phyloP scores from a whole-genome alignment of 64 coral and sea anemone species.

The Anthopleura sola region DNA sequence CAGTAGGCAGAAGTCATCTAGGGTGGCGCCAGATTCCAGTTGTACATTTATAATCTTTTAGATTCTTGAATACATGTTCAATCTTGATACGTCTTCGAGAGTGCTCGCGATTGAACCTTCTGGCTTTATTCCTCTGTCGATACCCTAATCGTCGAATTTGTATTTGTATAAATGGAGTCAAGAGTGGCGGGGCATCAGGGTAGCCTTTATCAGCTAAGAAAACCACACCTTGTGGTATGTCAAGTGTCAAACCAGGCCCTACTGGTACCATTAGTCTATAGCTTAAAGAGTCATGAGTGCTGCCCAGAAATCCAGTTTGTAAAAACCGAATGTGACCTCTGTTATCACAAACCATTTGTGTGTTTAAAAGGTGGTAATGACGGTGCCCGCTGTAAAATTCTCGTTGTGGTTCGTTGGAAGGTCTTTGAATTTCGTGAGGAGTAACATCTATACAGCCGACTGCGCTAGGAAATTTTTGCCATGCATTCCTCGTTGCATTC shows the following conservation, averaged over 20 bases:
- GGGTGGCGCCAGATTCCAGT: background rate
- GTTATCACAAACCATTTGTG: slow-evolving; percentile 12
- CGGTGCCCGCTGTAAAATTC: slow-evolving; percentile 19
- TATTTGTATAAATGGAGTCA: too few relatives aligned
- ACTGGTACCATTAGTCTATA: background rate
- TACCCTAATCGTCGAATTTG: too few relatives aligned
- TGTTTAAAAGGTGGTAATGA: slow-evolving; percentile 30
- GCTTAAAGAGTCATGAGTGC: slow-evolving; percentile 5
- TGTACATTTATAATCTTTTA: background rate
- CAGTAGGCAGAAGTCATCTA: background rate
- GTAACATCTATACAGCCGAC: slow-evolving; percentile 21
- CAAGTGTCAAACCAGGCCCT: background rate
- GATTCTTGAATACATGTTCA: background rate
- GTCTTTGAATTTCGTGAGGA: slow-evolving; percentile 30
- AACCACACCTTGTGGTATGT: background rate
- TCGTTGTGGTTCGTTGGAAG: background rate
- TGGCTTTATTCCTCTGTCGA: background rate
- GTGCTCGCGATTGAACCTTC: background rate
- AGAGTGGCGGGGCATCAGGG: too few relatives aligned
- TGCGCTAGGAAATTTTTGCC: slow-evolving; percentile 12
- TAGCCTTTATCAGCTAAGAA: background rate
- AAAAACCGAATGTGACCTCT: slow-evolving; percentile 26
- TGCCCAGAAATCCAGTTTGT: slow-evolving; percentile 35
- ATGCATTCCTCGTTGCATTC: slow-evolving; percentile 10
- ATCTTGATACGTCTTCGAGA: background rate